Evolutionary conservation across 2,888 invertebrate species (phyloP).

Genomic region (Pycnomerus fuliginosus): DNA sequence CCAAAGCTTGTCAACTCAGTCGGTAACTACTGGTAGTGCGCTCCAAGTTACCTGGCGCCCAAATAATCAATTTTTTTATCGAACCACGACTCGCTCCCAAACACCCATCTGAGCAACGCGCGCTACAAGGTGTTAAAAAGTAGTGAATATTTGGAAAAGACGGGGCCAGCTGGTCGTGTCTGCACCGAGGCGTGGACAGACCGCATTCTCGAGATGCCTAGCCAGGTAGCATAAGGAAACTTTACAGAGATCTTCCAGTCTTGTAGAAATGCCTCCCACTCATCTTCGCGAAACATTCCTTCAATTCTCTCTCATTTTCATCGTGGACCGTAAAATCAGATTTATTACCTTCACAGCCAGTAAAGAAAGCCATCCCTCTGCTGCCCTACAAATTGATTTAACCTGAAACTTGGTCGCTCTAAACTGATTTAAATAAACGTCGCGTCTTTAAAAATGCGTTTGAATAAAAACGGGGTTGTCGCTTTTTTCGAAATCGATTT

Average conservation of each 20-base stretch:
- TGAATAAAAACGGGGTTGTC: conserved; percentile 3
- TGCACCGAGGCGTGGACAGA: conserved; percentile 40
- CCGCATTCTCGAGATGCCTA: conserved; percentile 46
- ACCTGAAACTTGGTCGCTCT: conserved; percentile 18
- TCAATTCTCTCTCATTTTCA: conserved; percentile 3
- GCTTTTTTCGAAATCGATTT: too few relatives aligned
- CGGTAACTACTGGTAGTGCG: too few relatives aligned
- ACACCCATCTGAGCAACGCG: too few relatives aligned
- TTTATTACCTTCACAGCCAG: conserved; percentile 19
- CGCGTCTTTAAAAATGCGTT: conserved; percentile 20
- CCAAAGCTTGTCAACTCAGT: too few relatives aligned
- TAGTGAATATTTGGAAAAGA: conserved; percentile 25
- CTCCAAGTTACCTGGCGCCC: too few relatives aligned
- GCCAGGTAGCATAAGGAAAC: conserved; percentile 39
- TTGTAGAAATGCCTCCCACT: conserved; percentile 24
- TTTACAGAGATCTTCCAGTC: conserved; percentile 26
- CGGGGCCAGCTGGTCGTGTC: conserved; percentile 19
- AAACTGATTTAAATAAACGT: conserved; percentile 24
- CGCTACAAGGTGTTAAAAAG: conserved; percentile 12
- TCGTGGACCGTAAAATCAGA: conserved; percentile 17
- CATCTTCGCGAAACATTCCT: conserved; percentile 25
- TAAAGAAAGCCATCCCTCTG: conserved; percentile 13
- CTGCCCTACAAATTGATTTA: conserved; percentile 23
- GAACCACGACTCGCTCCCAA: too few relatives aligned
- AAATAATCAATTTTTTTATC: too few relatives aligned